phyloP scores from a whole-genome alignment of 2,888 invertebrate genomes.

The Aplocera efformata region DNA sequence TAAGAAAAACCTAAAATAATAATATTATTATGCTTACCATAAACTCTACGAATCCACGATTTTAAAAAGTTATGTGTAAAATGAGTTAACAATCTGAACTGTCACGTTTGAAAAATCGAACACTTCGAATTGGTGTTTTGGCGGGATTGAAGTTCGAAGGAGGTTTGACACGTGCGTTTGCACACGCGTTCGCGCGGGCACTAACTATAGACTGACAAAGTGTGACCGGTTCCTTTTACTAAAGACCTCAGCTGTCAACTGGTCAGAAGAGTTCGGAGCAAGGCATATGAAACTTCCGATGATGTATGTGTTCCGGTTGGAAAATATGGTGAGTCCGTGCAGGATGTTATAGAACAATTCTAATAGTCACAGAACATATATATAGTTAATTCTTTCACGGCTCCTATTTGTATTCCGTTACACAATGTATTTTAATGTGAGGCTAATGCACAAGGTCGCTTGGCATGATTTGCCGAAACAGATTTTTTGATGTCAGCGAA shows the following conservation, averaged over 20 bases:
- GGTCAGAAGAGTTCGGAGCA: constrained; percentile 39
- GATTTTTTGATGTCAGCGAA: neutral
- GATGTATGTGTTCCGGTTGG: constrained; percentile 62
- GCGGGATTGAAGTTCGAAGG: constrained; percentile 43
- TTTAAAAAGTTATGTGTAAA: constrained; percentile 45
- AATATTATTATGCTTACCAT: constrained; percentile 50
- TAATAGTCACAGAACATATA: constrained; percentile 20
- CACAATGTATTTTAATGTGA: constrained; percentile 8
- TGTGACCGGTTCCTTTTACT: constrained; percentile 60
- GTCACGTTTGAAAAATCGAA: constrained; percentile 42
- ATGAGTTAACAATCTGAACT: constrained; percentile 40
- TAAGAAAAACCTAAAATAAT: constrained; percentile 3
- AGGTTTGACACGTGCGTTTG: constrained; percentile 43
- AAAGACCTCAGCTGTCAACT: constrained; percentile 45
- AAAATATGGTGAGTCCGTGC: constrained; percentile 33
- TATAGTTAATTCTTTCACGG: neutral
- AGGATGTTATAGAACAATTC: constrained; percentile 27
- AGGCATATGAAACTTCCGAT: constrained; percentile 61
- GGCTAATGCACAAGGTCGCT: constrained; percentile 8
- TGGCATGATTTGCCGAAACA: constrained; percentile 7
- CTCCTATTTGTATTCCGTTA: constrained; percentile 10
- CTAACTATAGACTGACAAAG: constrained; percentile 34
- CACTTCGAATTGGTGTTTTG: constrained; percentile 42
- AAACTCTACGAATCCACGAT: constrained; percentile 39
- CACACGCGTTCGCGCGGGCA: constrained; percentile 58